Evolutionary conservation across 1,140 invertebrate genomes (phyloP).

Genomic region (Plectus sambesii): DNA sequence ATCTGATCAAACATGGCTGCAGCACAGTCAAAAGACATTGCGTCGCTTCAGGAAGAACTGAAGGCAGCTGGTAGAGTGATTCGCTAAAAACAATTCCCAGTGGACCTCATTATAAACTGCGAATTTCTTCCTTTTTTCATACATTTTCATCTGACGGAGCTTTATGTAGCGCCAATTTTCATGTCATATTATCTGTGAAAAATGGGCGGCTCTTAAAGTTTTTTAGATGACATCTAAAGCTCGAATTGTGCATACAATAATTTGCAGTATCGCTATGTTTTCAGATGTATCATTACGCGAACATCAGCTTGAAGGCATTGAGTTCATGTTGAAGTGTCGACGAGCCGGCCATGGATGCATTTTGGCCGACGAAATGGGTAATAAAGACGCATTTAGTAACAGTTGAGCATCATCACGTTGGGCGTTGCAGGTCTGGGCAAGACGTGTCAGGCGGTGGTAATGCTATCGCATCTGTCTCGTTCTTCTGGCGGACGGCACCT

Average conservation of each 20-base stretch:
- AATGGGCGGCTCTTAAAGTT: no score
- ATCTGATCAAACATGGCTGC: not conserved
- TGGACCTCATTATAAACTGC: no score
- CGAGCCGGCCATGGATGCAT: conserved; percentile 22
- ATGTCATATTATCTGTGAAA: no score
- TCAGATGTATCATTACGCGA: no score
- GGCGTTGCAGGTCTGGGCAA: conserved; percentile 16
- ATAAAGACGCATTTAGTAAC: conserved; percentile 48
- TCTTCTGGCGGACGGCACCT: conserved; percentile 27
- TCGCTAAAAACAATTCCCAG: conserved; percentile 1
- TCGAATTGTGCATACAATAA: no score
- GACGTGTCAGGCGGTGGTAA: conserved; percentile 47
- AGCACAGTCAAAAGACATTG: not conserved
- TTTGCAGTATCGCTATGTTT: no score
- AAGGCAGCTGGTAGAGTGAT: conserved; percentile 6
- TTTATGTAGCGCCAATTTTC: no score
- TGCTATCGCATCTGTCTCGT: conserved; percentile 36
- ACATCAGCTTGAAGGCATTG: not conserved
- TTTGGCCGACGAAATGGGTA: conserved; percentile 49
- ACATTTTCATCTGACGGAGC: no score
- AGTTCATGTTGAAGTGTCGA: not conserved
- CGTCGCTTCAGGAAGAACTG: no score
- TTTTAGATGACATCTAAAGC: no score
- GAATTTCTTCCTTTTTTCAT: no score
- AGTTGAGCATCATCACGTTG: conserved; percentile 8